Base-by-base conservation (phyloP, 92 coral and sea anemone genomes). In the Zoanthus sociatus region DNA sequence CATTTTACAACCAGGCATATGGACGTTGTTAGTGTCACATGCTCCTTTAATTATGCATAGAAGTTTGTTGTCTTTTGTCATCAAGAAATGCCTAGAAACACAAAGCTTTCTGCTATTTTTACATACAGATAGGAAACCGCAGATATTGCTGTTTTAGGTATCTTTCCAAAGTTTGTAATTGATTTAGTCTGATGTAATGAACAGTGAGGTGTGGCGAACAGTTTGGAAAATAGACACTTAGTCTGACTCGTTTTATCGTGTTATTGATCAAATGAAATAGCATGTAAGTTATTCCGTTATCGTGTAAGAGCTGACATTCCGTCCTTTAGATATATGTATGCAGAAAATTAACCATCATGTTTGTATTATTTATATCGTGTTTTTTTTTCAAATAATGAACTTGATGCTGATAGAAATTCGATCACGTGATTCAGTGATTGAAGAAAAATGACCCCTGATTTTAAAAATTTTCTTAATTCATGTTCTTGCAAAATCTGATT, bases 121-220 rank as follows among this genome's bases (percentile, higher is more conserved):
- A 54, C 67, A 18, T 32, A 48, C 68, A 9, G 82, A 77, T 51
- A 44, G 82, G 64, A 77, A 77, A 77, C 82, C 82, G 13, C 47
- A 30, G 30, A 15, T 21, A 1, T 21, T 14, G 13, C 30, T 21
- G 14, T 50, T 6, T 48, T 30, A 10, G 30, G 14, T 31, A 10
- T 6, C 30, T 5, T n/a, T 74, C 14, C 21, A 47, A 13, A 48
- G 1, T 76, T 9, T 20, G 16, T 16, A 48, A 7, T 9, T 18
- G 1, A 18, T 20, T 48, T 48, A 15, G 56, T 47, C 14, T 45
- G 14, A 16, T 63, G 70, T 30, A 26, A 69, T 33, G 31, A 4
- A 69, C 45, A 63, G n/a, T 17, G 26, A 63, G n/a, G 21, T 63
- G 69, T 17, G 31, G 69, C n/a, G 30, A 63, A 20, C 9, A 1